A percentile compares a stretch with the other conserved stretches of the same genome.
Conservation (phyloP, 2,797 vertebrate species). For the Picus viridis region DNA sequence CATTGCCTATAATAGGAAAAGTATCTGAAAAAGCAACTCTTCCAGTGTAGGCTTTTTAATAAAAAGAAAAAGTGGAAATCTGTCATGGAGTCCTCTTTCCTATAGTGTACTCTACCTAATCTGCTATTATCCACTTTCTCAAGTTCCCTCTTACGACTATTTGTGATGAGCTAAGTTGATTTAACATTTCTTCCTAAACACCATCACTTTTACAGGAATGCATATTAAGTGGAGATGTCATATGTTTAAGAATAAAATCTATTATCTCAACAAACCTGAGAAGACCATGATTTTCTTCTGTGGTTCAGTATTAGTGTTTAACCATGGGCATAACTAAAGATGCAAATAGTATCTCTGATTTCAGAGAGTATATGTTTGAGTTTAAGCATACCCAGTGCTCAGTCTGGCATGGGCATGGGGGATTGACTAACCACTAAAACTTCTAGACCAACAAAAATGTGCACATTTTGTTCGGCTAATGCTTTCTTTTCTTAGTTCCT, state of each 20-base stretch:
- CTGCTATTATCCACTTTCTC: not conserved
- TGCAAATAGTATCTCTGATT: not conserved
- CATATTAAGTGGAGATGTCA: not conserved
- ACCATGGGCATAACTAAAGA: not conserved
- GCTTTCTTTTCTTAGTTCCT: not conserved
- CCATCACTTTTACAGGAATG: not conserved
- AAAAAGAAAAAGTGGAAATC: not conserved
- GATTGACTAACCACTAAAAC: not conserved
- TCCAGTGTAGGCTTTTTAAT: not conserved
- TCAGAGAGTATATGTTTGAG: not conserved
- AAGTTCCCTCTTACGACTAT: not conserved
- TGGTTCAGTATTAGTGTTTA: not conserved
- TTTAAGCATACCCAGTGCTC: not conserved
- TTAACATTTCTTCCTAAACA: not conserved
- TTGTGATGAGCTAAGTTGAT: not conserved
- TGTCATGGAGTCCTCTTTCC: not conserved
- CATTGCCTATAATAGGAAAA: not conserved
- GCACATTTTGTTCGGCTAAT: fast-evolving
- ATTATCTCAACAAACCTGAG: not conserved
- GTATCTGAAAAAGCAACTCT: not conserved
- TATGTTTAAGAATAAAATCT: not conserved
- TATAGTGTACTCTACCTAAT: not conserved
- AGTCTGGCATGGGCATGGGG: not conserved
- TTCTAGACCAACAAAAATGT: not conserved
- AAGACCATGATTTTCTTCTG: not conserved